Evolutionary conservation across 1,140 invertebrate genomes (phyloP), one percentile per base, ranked within the genome.

Genomic region (Matsumurasca onukii): DNA sequence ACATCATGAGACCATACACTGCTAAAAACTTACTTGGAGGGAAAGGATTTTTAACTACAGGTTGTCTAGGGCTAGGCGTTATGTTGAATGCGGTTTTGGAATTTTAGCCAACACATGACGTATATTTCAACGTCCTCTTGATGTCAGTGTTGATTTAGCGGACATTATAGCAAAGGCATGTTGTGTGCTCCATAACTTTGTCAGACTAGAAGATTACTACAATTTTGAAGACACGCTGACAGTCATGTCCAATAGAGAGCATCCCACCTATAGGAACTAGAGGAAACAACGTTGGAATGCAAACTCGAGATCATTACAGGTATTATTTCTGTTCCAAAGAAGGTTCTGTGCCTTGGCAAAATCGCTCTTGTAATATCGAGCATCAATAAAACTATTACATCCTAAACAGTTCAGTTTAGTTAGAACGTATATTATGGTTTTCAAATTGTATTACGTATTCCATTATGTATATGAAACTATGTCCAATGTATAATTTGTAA

Each of bases 1-100:
- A 79, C 69, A 64, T 83, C 29, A 76, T 83, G 78, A 81, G 81
- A 73, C 81, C 82, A 66, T 83, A 75, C 75, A 69, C 70, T 48
- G 72, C 73, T 34, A 71, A 75, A 49, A 67, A 76, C 45, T 62
- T 59, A 69, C 72, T 65, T 62, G 63, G 63, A 63, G 71, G 63
- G 52, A 81, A 74, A 25, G 73, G 65, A 75, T 75, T 27, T 82
- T 78, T 63, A 82, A 81, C 71, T 75, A 77, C 49, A 61, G 77
- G 68, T 57, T 73, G 2, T 70, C 45, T 1, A 57, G 73, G 24
- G 71, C 73, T 1, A 27, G 67, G 2, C 20, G 69, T 57, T 20
- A 69, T 31, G 59, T 72, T 1, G 73, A 75, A 70, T 69, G 71
- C 69, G 66, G 66, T 15, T 74, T 73, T 49, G 69, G 72, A 17